These are phyloP conservation scores for Drosophila affinis DNA, from an alignment of 2,888 invertebrate species.

Conservation along the genomic window DNA sequence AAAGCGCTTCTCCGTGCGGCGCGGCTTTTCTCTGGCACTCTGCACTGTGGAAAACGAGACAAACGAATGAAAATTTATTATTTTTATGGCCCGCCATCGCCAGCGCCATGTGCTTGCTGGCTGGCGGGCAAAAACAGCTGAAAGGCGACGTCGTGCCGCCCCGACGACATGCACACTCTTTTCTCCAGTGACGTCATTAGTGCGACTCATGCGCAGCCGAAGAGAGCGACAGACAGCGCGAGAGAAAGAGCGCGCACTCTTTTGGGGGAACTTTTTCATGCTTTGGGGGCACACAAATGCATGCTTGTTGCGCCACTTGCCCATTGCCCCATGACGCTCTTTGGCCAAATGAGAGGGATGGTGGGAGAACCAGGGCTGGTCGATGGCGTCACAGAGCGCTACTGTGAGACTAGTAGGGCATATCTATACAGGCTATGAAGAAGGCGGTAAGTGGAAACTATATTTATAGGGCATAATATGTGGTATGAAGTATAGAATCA, in stretches of 20 bases:
- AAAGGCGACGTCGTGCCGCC: slow-evolving; percentile 23
- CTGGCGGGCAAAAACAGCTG: slow-evolving; percentile 64
- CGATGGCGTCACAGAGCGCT: slow-evolving; percentile 19
- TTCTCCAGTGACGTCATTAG: slow-evolving; percentile 68
- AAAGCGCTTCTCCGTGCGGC: background rate
- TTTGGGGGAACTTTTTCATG: slow-evolving; percentile 30
- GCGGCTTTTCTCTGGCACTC: slow-evolving; percentile 12
- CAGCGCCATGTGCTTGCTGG: slow-evolving; percentile 52
- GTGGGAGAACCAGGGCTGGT: slow-evolving; percentile 28
- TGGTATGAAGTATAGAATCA: no score
- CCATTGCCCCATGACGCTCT: background rate
- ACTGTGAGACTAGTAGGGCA: background rate
- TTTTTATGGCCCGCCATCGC: slow-evolving; percentile 32
- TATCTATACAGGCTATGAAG: background rate
- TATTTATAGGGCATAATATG: no score
- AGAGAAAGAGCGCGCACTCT: slow-evolving; percentile 24
- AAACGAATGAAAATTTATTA: slow-evolving; percentile 67
- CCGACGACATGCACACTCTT: slow-evolving; percentile 51
- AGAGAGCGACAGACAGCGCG: slow-evolving; percentile 8
- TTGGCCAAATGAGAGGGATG: background rate
- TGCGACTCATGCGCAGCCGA: slow-evolving; percentile 60
- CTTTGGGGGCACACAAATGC: slow-evolving; percentile 35
- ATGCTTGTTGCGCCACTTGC: slow-evolving; percentile 70
- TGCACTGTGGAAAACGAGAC: slow-evolving; percentile 52
- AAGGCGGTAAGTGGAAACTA: no score